These are phyloP conservation scores for Empidonax alnorum DNA, from an alignment of 2,113 vertebrate genomes.

Conservation along the genomic window DNA sequence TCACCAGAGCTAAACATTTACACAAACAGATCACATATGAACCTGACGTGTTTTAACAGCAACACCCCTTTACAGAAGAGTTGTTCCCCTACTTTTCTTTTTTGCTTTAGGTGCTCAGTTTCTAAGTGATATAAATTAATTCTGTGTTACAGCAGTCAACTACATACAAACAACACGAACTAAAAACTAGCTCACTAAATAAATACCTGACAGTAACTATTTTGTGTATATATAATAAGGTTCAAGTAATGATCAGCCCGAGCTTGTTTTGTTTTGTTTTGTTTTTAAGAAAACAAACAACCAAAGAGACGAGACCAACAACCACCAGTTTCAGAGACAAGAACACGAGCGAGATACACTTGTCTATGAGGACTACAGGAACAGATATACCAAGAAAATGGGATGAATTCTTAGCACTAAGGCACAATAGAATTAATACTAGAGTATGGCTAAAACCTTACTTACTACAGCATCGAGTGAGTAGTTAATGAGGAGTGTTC, in stretches of 20 bases:
- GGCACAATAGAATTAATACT: constrained; percentile 62
- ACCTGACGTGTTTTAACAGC: not conserved
- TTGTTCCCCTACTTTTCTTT: not conserved
- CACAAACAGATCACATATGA: not conserved
- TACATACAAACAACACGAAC: not conserved
- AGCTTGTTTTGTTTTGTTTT: not conserved
- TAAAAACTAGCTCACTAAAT: not conserved
- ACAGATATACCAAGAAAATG: not conserved
- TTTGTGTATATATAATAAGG: not conserved
- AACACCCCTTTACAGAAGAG: not conserved
- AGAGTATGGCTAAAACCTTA: constrained; percentile 50
- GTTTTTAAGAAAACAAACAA: not conserved
- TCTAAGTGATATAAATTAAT: not conserved
- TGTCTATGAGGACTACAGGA: not conserved
- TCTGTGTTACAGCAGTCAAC: not conserved
- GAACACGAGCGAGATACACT: not conserved
- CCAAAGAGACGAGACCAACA: not conserved
- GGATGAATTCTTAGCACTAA: constrained; percentile 58
- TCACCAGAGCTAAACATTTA: not conserved
- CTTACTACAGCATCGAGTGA: constrained; percentile 34
- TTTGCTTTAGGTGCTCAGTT: not conserved
- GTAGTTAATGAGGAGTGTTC: not conserved
- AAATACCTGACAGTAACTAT: not conserved
- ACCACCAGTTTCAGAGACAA: not conserved
- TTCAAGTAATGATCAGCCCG: constrained; percentile 42